A percentile compares a stretch with the other conserved stretches of the same genome.
phyloP scores from a whole-genome alignment of 2,113 vertebrate species.

The Piprites chloris region DNA sequence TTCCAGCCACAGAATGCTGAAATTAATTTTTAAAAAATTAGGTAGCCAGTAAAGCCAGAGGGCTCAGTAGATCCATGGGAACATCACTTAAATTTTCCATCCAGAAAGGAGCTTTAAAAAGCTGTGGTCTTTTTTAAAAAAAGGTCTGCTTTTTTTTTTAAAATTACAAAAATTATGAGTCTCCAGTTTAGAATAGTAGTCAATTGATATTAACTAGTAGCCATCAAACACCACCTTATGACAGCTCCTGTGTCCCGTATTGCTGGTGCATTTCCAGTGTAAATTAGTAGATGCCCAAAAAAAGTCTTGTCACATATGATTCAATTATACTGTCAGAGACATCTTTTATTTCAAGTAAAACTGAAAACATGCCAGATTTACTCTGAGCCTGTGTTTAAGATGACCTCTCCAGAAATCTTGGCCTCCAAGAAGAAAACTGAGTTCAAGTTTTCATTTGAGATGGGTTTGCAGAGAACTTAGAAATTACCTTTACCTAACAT shows the following conservation, averaged over 20 bases:
- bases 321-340: not conserved
- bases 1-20: not conserved
- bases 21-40: not conserved
- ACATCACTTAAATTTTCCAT: not conserved
- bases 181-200: not conserved
- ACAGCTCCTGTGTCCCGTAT: not conserved
- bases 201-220: not conserved
- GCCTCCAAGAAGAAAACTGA: not conserved
- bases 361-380: not conserved
- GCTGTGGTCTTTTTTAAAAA: no score
- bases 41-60: not conserved
- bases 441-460: not conserved
- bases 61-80: not conserved
- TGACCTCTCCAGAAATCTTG: not conserved
- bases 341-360: not conserved
- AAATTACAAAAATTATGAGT: not conserved
- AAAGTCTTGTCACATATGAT: not conserved
- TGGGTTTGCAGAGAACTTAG: not conserved
- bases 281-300: not conserved
- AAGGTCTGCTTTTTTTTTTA: not conserved
- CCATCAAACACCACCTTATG: not conserved
- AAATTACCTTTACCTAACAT: fast-evolving
- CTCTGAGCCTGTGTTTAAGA: not conserved
- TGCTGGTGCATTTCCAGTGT: not conserved
- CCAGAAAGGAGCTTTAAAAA: not conserved